Percentiles rank a stretch among this genome's conserved stretches.
phyloP scores from a whole-genome alignment of 2,113 vertebrate species.

The Irena cyanogastra region DNA sequence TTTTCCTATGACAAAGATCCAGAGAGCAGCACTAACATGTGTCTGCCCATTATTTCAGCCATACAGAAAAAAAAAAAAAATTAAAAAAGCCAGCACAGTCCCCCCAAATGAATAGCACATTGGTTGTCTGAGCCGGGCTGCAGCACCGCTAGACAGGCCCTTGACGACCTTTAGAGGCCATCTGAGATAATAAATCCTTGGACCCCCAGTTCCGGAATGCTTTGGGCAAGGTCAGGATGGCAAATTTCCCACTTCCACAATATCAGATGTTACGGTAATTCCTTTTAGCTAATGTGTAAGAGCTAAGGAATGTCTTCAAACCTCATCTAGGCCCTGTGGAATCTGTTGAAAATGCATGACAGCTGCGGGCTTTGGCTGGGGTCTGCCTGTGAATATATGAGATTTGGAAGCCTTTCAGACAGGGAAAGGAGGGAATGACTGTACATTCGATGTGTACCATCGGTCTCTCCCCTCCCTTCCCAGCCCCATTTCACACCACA shows the following conservation, averaged over 20 bases:
- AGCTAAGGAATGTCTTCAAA: slow-evolving; percentile 91
- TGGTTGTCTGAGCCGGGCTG: slow-evolving; percentile 64
- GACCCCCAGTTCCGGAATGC: slow-evolving; percentile 87
- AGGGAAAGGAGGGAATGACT: slow-evolving; percentile 70
- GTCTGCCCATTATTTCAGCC: slow-evolving; percentile 72
- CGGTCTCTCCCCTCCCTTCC: neutral
- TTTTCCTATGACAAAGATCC: slow-evolving; percentile 91
- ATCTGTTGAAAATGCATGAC: slow-evolving; percentile 99
- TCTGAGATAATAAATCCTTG: slow-evolving; percentile 88
- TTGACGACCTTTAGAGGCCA: slow-evolving; percentile 77
- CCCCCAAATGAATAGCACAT: slow-evolving; percentile 80
- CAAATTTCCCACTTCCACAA: slow-evolving; percentile 92
- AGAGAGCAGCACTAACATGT: slow-evolving; percentile 83
- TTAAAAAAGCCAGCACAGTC: neutral
- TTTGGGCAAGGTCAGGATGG: slow-evolving; percentile 91
- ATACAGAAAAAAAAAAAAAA: neutral
- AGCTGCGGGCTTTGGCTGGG: slow-evolving; percentile 90
- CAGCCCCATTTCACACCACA: slow-evolving; percentile 39
- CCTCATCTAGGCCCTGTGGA: slow-evolving; percentile 88
- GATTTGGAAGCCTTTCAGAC: slow-evolving; percentile 80
- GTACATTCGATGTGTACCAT: slow-evolving; percentile 45
- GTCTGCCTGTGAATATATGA: slow-evolving; percentile 80
- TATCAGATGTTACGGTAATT: slow-evolving; percentile 98
- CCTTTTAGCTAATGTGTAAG: slow-evolving; percentile 93
- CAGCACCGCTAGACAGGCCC: slow-evolving; percentile 38